Evolutionary conservation across 2,888 invertebrate genomes (phyloP).

Genomic region (Chymomyza caudatula): DNA sequence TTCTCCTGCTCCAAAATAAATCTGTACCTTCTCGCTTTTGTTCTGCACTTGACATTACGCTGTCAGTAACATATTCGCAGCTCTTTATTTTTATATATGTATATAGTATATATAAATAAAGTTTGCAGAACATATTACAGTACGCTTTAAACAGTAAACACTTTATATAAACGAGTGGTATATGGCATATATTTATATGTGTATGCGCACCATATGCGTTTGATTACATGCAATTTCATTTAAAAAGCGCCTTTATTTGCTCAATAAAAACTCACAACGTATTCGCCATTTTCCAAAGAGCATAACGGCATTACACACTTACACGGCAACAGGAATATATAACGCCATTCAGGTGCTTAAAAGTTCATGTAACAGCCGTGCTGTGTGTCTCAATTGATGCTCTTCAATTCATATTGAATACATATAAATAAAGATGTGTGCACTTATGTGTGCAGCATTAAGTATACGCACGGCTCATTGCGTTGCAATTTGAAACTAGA

Average conservation of each 20-base stretch:
- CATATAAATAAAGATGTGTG: neutral
- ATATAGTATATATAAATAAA: neutral
- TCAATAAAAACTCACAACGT: neutral
- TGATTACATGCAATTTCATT: neutral
- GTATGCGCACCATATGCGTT: neutral
- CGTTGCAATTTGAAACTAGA: constrained; percentile 18
- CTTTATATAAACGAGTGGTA: neutral
- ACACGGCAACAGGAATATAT: neutral
- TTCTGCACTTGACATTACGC: constrained; percentile 48
- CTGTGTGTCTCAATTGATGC: neutral
- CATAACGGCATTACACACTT: constrained; percentile 33
- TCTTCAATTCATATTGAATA: neutral
- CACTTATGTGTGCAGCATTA: constrained; percentile 63
- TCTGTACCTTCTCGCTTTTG: constrained; percentile 4
- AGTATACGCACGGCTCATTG: constrained; percentile 65
- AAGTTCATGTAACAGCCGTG: constrained; percentile 17
- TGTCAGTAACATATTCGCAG: neutral
- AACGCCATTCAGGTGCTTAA: constrained; percentile 52
- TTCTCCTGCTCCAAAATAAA: neutral
- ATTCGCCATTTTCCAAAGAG: constrained; percentile 13
- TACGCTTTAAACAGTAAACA: neutral
- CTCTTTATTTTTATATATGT: neutral
- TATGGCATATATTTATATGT: neutral
- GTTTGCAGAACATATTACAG: neutral
- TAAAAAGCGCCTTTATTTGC: neutral